These are phyloP conservation scores for Astropecten irregularis DNA, from an alignment of 53 echinoderm and acorn worm species.

Conservation along the genomic window DNA sequence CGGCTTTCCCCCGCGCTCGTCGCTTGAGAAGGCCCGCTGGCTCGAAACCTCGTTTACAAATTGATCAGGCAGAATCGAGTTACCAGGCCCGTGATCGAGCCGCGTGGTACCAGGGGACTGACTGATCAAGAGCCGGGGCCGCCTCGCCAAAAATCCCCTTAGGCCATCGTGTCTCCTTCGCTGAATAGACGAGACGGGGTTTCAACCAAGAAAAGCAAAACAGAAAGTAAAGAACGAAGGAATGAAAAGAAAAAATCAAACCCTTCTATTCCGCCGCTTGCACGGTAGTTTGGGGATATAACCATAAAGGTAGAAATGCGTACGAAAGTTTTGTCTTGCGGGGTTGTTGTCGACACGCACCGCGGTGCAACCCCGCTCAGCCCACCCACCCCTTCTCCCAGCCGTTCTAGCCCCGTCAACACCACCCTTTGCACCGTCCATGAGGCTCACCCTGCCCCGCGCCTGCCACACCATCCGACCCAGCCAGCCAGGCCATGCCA, in stretches of 20 bases:
- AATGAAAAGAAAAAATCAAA: neutral
- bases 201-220: neutral
- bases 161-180: slow-evolving; percentile 28
- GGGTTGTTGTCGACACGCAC: too few relatives aligned
- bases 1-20: slow-evolving; percentile 44
- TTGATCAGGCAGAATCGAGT: slow-evolving; percentile 60
- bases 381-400: too few relatives aligned
- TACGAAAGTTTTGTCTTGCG: too few relatives aligned
- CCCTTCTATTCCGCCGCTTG: too few relatives aligned
- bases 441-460: too few relatives aligned
- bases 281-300: too few relatives aligned
- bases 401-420: too few relatives aligned
- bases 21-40: slow-evolving; percentile 41
- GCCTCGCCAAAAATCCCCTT: slow-evolving; percentile 50
- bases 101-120: slow-evolving; percentile 55
- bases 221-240: too few relatives aligned
- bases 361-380: too few relatives aligned
- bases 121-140: slow-evolving; percentile 58
- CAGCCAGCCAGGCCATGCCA: too few relatives aligned
- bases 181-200: slow-evolving; percentile 44
- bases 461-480: too few relatives aligned
- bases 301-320: neutral
- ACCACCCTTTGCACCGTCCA: too few relatives aligned
- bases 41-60: slow-evolving; percentile 62
- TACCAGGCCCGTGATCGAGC: slow-evolving; percentile 50